phyloP scores from a whole-genome alignment of 2,888 invertebrate species.

The Orchestes rusci region DNA sequence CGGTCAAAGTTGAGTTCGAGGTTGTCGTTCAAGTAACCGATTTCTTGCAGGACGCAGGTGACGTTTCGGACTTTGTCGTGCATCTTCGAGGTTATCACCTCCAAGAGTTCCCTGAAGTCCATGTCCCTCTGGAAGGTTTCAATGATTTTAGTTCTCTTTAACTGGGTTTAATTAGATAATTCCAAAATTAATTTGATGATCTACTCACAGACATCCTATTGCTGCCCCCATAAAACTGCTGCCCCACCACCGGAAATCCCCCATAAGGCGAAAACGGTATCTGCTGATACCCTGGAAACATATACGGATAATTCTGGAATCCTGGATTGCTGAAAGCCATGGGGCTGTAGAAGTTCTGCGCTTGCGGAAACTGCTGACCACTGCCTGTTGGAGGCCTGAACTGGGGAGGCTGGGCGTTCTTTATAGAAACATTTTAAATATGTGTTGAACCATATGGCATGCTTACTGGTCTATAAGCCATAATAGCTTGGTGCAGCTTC shows the following conservation, averaged over 20 bases:
- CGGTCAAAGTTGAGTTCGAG: slow-evolving; percentile 59
- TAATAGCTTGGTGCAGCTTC: slow-evolving; percentile 50
- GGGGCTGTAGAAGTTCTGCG: slow-evolving; percentile 35
- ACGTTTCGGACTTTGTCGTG: slow-evolving; percentile 53
- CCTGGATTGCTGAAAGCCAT: slow-evolving; percentile 25
- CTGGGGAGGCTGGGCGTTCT: neutral
- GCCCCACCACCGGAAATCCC: slow-evolving; percentile 42
- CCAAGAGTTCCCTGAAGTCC: slow-evolving; percentile 55
- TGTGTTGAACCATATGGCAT: no score
- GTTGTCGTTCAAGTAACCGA: slow-evolving; percentile 60
- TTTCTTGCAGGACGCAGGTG: slow-evolving; percentile 65
- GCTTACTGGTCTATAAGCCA: slow-evolving; percentile 51
- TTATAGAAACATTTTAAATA: neutral
- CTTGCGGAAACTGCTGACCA: slow-evolving; percentile 19
- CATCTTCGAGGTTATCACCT: slow-evolving; percentile 49
- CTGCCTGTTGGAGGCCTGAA: slow-evolving; percentile 46
- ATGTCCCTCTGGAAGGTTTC: slow-evolving; percentile 48
- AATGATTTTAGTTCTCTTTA: neutral
- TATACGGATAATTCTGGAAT: slow-evolving; percentile 24
- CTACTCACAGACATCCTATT: slow-evolving; percentile 52
- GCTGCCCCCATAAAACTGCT: slow-evolving; percentile 35
- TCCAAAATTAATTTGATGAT: no score
- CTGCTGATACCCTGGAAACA: slow-evolving; percentile 46
- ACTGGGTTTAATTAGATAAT: no score
- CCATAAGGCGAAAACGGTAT: slow-evolving; percentile 36